These are phyloP conservation scores for Pectinophora gossypiella DNA, from an alignment of 1,140 invertebrate genomes.

Conservation along the genomic window DNA sequence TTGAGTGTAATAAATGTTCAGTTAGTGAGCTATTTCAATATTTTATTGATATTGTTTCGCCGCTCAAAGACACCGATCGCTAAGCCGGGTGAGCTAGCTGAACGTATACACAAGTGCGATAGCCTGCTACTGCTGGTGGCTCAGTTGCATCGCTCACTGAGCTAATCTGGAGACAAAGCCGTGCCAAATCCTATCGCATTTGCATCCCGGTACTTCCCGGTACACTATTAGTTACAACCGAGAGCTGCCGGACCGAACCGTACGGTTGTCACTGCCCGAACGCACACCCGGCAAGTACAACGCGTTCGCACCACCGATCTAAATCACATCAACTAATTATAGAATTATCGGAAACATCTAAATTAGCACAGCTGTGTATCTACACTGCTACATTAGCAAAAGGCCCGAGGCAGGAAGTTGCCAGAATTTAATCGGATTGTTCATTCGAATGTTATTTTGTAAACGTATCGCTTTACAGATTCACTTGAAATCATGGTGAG, in stretches of 20 bases:
- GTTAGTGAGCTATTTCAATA: too few relatives aligned
- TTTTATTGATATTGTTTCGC: too few relatives aligned
- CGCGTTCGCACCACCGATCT: constrained; percentile 9
- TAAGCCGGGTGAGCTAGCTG: too few relatives aligned
- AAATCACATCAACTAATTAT: constrained; percentile 24
- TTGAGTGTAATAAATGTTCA: too few relatives aligned
- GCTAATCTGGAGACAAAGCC: constrained; percentile 15
- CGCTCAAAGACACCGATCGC: too few relatives aligned
- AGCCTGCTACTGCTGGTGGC: neutral
- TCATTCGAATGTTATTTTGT: constrained; percentile 32
- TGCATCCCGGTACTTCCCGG: constrained; percentile 27
- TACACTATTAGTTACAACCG: constrained; percentile 5
- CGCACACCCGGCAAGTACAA: constrained; percentile 22
- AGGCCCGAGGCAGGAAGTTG: constrained; percentile 13
- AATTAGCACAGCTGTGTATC: constrained; percentile 30
- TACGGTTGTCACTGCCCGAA: neutral
- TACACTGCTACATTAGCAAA: constrained; percentile 22
- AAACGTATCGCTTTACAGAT: constrained; percentile 29
- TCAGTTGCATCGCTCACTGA: neutral
- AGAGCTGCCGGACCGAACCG: neutral
- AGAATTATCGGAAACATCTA: constrained; percentile 32
- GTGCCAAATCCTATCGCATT: constrained; percentile 28
- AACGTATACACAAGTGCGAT: too few relatives aligned
- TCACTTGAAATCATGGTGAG: constrained; percentile 30
- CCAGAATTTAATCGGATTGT: constrained; percentile 16